Base-by-base conservation (phyloP, 2,888 invertebrate species). In the Stenchaetothrips biformis region DNA sequence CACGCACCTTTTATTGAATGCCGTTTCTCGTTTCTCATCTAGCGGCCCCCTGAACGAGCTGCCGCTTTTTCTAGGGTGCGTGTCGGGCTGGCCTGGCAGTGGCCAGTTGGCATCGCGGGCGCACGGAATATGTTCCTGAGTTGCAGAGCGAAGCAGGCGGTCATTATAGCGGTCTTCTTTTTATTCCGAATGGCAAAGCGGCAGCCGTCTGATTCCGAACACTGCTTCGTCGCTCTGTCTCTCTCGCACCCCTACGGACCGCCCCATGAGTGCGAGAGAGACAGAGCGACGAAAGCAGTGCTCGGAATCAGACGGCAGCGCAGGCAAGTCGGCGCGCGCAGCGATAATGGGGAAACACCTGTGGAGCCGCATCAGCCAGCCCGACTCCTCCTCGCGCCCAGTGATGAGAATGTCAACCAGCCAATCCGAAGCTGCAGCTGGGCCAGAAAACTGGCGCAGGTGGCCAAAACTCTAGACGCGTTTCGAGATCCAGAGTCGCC, bases 161-260 rank as follows among this genome's bases (percentile, higher is more conserved):
- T 53, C 53, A 53, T 53, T 53, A 53, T 25, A 59, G 59, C 13
- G 18, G 59, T 74, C 25, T 74, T 25, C 67, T n/a, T 74, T 25
- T 74, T 74, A 74, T 74, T 74, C 25, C 67, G 25, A 74, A 74
- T 74, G 67, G 67, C 67, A 74, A 74, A 25, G 25, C 67, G 25
- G 11, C 25, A 25, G n/a, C n/a, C n/a, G n/a, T n/a, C n/a, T n/a
- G n/a, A n/a, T n/a, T n/a, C n/a, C n/a, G n/a, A n/a, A n/a, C n/a
- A n/a, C n/a, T n/a, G n/a, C n/a, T n/a, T n/a, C n/a, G n/a, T n/a
- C n/a, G n/a, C n/a, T n/a, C n/a, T n/a, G n/a, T n/a, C n/a, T n/a
- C n/a, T n/a, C n/a, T n/a, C n/a, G n/a, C n/a, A n/a, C n/a, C n/a
- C n/a, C n/a, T n/a, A n/a, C n/a, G n/a, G n/a, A n/a, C n/a, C n/a